These are phyloP conservation scores for Salarias fasciatus DNA, from an alignment of 2,797 vertebrate species.

Conservation along the genomic window DNA sequence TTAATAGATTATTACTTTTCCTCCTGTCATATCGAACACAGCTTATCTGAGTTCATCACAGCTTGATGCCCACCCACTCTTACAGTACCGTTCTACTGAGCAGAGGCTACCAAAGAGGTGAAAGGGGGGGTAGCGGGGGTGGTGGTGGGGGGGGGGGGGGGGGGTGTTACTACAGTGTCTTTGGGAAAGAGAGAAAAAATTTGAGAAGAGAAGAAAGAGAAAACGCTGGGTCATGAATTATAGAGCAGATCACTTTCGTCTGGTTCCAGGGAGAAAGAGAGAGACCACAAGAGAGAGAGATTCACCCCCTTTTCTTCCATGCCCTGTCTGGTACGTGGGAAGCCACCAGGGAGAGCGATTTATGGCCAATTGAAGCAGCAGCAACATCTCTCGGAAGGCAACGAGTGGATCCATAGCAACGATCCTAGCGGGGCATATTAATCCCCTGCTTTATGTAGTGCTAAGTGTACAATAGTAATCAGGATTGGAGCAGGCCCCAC, in stretches of 20 bases:
- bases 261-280: slow-evolving; percentile 85
- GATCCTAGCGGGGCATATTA: slow-evolving; percentile 99
- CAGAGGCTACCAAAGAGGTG: slow-evolving; percentile 25
- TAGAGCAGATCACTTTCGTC: slow-evolving; percentile 91
- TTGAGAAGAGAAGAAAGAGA: slow-evolving; percentile 74
- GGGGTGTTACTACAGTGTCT: slow-evolving; percentile 72
- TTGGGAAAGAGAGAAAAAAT: slow-evolving; percentile 64
- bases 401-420: slow-evolving; percentile 99
- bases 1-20: too few species aligned
- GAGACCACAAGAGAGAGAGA: slow-evolving; percentile 65
- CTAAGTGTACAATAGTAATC: slow-evolving; percentile 99
- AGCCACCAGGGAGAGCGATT: slow-evolving; percentile 99
- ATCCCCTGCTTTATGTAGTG: slow-evolving; percentile 99
- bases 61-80: slow-evolving; percentile 47
- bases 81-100: slow-evolving; percentile 36
- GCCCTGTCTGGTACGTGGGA: slow-evolving; percentile 89
- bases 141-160: too few species aligned
- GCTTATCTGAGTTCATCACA: slow-evolving; percentile 1
- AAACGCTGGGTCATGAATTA: slow-evolving; percentile 93
- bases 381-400: slow-evolving; percentile 97
- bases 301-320: slow-evolving; percentile 89
- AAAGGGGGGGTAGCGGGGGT: too few species aligned
- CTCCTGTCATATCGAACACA: too few species aligned
- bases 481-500: slow-evolving; percentile 98
- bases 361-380: slow-evolving; percentile 99